phyloP scores from a whole-genome alignment of 2,888 invertebrate species.

The Nasonovia ribisnigri region DNA sequence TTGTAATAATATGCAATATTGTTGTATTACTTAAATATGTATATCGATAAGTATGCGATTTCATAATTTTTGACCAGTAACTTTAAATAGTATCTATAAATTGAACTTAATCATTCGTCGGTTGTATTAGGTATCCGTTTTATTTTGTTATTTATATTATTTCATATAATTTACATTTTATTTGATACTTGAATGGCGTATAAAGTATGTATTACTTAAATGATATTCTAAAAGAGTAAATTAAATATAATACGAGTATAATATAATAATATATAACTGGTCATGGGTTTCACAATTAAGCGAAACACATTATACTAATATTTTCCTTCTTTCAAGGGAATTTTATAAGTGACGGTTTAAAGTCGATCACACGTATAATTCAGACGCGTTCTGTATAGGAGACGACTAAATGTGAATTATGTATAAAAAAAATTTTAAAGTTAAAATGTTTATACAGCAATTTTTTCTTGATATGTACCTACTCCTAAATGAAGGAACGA shows the following conservation, averaged over 20 bases:
- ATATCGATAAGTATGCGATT: neutral
- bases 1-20: neutral
- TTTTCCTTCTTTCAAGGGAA: neutral
- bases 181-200: neutral
- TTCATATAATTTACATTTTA: neutral
- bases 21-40: neutral
- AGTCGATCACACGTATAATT: neutral
- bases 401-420: neutral
- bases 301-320: neutral
- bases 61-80: neutral
- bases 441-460: too few species aligned
- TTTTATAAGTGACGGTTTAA: neutral
- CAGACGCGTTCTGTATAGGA: neutral
- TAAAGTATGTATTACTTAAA: neutral
- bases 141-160: neutral
- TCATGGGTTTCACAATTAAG: neutral
- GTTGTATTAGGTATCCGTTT: neutral
- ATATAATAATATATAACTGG: neutral
- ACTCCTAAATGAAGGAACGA: neutral
- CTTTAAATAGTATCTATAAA: neutral
- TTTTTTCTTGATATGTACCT: neutral
- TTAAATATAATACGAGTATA: neutral
- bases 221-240: neutral
- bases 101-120: neutral
- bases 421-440: neutral